Evolutionary conservation across 2,888 invertebrate genomes (phyloP).

Genomic region (Salpingus planirostris): DNA sequence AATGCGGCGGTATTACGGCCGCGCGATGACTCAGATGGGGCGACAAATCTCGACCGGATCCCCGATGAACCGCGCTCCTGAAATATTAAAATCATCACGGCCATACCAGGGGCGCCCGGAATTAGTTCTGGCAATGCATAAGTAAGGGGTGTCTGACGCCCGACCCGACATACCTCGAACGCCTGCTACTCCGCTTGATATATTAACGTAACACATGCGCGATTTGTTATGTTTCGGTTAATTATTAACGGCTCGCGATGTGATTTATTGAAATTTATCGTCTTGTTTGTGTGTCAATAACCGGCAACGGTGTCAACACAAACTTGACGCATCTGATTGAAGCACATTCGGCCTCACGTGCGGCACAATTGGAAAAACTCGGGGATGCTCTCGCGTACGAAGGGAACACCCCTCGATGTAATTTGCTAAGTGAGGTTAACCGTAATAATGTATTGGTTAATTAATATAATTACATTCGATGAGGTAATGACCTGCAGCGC

Average conservation of each 20-base stretch:
- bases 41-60: conserved; percentile 14
- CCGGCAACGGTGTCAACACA: background rate
- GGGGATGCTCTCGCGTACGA: no score
- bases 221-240: conserved; percentile 28
- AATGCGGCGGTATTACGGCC: conserved; percentile 6
- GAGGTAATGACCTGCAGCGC: no score
- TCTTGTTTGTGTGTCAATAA: conserved; percentile 3
- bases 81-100: conserved; percentile 15
- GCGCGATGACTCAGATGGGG: conserved; percentile 10
- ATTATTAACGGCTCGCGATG: conserved; percentile 18
- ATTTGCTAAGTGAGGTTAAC: no score
- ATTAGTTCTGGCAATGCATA: conserved; percentile 12
- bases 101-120: conserved; percentile 9
- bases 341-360: no score
- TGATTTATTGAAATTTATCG: conserved; percentile 14
- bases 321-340: no score
- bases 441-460: no score
- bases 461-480: no score
- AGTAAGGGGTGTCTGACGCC: no score
- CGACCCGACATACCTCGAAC: conserved; percentile 9
- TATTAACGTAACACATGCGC: conserved; percentile 24
- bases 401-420: no score
- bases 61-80: conserved; percentile 12
- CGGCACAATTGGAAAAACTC: no score
- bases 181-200: conserved; percentile 7